A percentile compares a stretch with the other conserved stretches of the same genome.
Conservation (phyloP, 2,888 invertebrate genomes). For the Cantharis rufa region DNA sequence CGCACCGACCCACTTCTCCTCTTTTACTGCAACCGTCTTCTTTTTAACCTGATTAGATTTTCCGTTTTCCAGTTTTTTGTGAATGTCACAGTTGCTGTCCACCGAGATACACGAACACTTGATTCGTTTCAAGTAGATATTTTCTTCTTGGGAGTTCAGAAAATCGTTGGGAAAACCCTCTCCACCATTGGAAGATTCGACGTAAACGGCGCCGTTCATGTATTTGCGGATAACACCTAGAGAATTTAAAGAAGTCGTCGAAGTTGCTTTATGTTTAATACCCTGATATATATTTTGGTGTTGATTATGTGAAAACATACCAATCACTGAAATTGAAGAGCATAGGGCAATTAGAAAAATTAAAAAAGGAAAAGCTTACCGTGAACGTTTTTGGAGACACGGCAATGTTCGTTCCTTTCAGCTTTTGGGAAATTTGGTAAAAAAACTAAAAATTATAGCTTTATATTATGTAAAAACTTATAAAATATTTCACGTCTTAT, state of each 20-base stretch:
- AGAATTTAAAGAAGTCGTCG: background rate
- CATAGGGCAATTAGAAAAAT: background rate
- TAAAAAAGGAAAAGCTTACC: background rate
- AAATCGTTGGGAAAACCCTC: background rate
- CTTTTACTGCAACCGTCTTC: background rate
- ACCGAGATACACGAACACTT: background rate
- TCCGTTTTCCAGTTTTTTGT: background rate
- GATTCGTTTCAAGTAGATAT: slow-evolving; percentile 6
- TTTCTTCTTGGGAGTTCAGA: slow-evolving; percentile 19
- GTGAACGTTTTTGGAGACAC: background rate
- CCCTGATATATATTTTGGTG: background rate
- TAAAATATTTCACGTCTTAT: background rate
- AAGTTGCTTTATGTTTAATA: background rate
- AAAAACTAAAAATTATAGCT: background rate
- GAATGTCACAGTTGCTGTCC: background rate
- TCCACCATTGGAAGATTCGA: slow-evolving; percentile 55
- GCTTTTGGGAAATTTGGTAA: background rate
- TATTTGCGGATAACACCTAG: slow-evolving; percentile 51
- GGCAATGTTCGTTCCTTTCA: background rate
- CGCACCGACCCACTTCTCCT: background rate
- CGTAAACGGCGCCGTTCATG: slow-evolving; percentile 65
- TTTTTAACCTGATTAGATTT: background rate
- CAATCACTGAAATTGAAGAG: slow-evolving; percentile 1
- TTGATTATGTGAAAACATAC: background rate
- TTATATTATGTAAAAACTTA: background rate